Evolutionary conservation across 2,797 vertebrate species (phyloP).

Genomic region (Masticophis lateralis): DNA sequence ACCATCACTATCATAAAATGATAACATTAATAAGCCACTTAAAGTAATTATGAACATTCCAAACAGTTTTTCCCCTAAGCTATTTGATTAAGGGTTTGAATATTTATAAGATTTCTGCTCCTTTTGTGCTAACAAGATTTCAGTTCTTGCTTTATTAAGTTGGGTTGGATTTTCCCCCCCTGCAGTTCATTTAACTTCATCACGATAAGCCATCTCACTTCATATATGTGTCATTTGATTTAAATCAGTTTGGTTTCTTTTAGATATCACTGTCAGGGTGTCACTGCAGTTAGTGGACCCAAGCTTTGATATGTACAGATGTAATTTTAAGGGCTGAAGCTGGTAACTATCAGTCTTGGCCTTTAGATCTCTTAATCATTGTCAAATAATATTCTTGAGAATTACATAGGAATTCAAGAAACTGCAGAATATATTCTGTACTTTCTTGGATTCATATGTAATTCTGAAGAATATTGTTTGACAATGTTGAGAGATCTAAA

Average conservation of each 20-base stretch:
- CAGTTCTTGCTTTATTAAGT: neutral
- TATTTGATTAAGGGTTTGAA: neutral
- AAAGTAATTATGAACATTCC: conserved; percentile 4
- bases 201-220: neutral
- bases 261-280: neutral
- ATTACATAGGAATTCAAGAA: neutral
- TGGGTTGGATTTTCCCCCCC: neutral
- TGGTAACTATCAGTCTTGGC: neutral
- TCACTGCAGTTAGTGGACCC: neutral
- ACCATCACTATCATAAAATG: neutral
- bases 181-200: neutral
- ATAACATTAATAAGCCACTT: neutral
- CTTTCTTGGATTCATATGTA: neutral
- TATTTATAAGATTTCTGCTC: neutral
- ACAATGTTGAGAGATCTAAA: neutral
- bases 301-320: neutral
- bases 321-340: neutral
- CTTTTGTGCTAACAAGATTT: neutral
- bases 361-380: neutral
- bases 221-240: neutral
- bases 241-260: neutral
- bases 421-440: neutral
- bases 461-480: neutral
- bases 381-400: neutral
- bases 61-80: neutral